These are phyloP conservation scores for Leucania comma DNA, from an alignment of 2,888 invertebrate genomes.

Conservation along the genomic window DNA sequence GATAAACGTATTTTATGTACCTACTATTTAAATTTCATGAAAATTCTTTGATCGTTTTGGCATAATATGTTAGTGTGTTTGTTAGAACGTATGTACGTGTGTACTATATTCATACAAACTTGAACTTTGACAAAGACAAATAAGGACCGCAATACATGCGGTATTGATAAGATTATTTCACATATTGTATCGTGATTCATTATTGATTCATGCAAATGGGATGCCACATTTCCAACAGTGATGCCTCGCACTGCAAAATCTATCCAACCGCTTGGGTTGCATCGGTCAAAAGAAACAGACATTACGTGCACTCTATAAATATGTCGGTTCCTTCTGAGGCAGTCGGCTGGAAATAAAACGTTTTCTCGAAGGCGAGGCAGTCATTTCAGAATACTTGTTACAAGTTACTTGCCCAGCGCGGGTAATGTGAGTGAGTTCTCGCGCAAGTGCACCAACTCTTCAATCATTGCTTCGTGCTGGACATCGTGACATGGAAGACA, in stretches of 20 bases:
- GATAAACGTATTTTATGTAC: no score
- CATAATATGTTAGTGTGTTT: no score
- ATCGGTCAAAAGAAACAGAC: not conserved
- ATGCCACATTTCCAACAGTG: not conserved
- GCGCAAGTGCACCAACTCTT: constrained; percentile 26
- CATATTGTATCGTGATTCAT: no score
- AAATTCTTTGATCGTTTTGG: no score
- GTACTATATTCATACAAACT: no score
- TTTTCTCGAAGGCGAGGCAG: constrained; percentile 3
- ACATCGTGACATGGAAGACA: not conserved
- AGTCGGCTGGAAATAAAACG: constrained; percentile 9
- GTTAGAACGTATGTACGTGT: no score
- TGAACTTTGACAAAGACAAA: not conserved
- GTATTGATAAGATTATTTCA: no score
- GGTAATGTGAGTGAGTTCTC: constrained; percentile 32
- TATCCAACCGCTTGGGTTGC: not conserved
- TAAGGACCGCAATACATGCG: not conserved
- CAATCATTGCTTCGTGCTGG: constrained; percentile 44
- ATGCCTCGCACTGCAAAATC: not conserved
- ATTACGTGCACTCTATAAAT: not conserved
- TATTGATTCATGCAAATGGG: no score
- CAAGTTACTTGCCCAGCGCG: constrained; percentile 12
- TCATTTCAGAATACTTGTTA: constrained; percentile 25
- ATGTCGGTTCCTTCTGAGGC: not conserved
- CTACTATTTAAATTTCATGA: no score